Base-by-base conservation (phyloP, 64 coral and sea anemone species). In the Porites lutea region DNA sequence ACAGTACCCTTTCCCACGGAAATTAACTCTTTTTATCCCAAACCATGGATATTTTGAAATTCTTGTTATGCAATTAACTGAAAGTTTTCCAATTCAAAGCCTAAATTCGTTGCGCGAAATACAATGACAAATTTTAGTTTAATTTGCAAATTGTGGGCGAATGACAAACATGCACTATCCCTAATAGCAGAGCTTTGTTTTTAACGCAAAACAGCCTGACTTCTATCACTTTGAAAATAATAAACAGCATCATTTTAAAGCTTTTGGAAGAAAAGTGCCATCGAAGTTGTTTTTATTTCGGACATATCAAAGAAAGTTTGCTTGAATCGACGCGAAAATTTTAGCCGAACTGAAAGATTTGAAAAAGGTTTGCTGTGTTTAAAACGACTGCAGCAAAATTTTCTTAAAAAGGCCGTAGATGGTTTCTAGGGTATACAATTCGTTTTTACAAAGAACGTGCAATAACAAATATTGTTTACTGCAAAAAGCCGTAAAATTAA, bases 401-500 rank as follows among this genome's bases (percentile, higher is more conserved):
- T 6, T 68, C 16, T 68, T 68, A 13, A 22, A 14, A 57, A 12
- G 12, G 12, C 12, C 18, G 8, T 68, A 4, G 18, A 68, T 67
- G 7, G 81, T 69, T 84, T 7, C 81, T 20, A 52, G 46, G 81
- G 20, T 21, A 84, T 52, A 2, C 65, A 65, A 68, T 51, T 84
- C 47, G 45, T 69, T 84, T 84, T 52, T 52, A 63, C 13, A 68
- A n/a, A 65, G 81, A 84, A 84, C 69, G 81, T 84, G 63, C 46
- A 13, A 84, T 52, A 84, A 84, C 37, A 84, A 84, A 84, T 52
- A 48, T 22, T 84, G 81, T 84, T 65, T 52, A 84, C 61, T 51
- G 18, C 61, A 37, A 84, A 84, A 52, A 68, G 59, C 15, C 47
- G 16, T 51, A 68, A 84, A 84, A 84, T 84, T 84, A 84, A 84